Base-by-base conservation (phyloP, 1,140 invertebrate species). In the Drosophila rhopaloa region DNA sequence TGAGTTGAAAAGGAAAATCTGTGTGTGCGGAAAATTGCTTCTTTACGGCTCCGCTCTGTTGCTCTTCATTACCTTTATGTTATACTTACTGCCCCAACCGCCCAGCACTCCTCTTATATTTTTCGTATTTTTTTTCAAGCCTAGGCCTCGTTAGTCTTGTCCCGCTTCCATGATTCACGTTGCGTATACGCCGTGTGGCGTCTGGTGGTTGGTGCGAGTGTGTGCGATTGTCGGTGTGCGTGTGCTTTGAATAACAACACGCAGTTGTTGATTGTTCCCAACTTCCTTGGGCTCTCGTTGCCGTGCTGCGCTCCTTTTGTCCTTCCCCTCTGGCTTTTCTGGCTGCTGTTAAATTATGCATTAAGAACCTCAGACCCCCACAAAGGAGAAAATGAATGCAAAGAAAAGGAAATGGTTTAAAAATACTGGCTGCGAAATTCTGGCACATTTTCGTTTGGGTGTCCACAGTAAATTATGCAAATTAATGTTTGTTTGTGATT, bases 241-340 rank as follows among this genome's bases (percentile, higher is more conserved):
- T 88, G 84, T 88, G 84, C 80, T 53, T 84, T 89, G 84, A 89
- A 88, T 89, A 88, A 88, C 83, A 88, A 88, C 79, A 89, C 83
- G 63, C 84, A 80, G 80, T 84, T 89, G 72, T 84, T 89, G 86
- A 90, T 81, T 89, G 84, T 89, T 90, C 74, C 84, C 81, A 81
- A 75, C 85, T 89, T 89, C 75, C 70, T 54, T 72, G 74, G 77
- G 56, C 62, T 67, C 19, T 43, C 16, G 41, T 44, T 53, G 55
- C 68, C 27, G 29, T 37, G 55, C 19, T 44, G 43, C 8, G 43
- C 55, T 24, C 38, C 27, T 9, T 32, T 10, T 14, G n/a, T 13
- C 41, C 50, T 37, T 43, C 35, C 27, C 40, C 66, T 43, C 53
- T 66, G 60, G 60, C 60, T 66, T 53, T 59, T 56, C 54, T 57